phyloP scores from a whole-genome alignment of 2,888 invertebrate genomes.

The Parnassius smintheus region DNA sequence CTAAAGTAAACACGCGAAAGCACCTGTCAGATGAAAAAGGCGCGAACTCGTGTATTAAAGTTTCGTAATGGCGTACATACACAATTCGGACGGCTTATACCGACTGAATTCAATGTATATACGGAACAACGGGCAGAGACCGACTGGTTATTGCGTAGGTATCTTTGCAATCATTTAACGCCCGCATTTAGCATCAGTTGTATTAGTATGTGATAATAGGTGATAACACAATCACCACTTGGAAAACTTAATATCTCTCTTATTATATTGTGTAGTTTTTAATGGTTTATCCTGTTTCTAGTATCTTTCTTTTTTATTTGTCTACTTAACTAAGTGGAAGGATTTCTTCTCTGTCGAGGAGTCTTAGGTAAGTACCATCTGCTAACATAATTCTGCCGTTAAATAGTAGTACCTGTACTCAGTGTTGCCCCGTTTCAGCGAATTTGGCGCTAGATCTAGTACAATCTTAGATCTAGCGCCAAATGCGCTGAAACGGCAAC shows the following conservation, averaged over 20 bases:
- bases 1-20: slow-evolving; percentile 31
- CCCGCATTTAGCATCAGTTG: neutral
- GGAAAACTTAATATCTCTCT: slow-evolving; percentile 9
- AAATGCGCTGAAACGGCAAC: no score
- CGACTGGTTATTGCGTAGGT: slow-evolving; percentile 25
- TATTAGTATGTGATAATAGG: slow-evolving; percentile 22
- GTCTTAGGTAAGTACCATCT: no score
- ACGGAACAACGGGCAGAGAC: slow-evolving; percentile 7
- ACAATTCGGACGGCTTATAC: slow-evolving; percentile 34
- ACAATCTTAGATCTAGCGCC: no score
- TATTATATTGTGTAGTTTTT: neutral
- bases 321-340: no score
- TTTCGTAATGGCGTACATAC: slow-evolving; percentile 15
- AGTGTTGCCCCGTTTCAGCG: no score
- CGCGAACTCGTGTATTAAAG: slow-evolving; percentile 7
- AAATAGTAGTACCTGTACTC: no score
- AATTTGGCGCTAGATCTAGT: no score
- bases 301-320: no score
- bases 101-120: slow-evolving; percentile 23
- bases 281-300: no score
- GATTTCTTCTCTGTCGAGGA: no score
- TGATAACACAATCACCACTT: slow-evolving; percentile 15
- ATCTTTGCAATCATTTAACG: slow-evolving; percentile 4
- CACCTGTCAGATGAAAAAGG: slow-evolving; percentile 23
- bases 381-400: no score